Base-by-base conservation (phyloP, 2,888 invertebrate genomes). In the Machimus rusticus region DNA sequence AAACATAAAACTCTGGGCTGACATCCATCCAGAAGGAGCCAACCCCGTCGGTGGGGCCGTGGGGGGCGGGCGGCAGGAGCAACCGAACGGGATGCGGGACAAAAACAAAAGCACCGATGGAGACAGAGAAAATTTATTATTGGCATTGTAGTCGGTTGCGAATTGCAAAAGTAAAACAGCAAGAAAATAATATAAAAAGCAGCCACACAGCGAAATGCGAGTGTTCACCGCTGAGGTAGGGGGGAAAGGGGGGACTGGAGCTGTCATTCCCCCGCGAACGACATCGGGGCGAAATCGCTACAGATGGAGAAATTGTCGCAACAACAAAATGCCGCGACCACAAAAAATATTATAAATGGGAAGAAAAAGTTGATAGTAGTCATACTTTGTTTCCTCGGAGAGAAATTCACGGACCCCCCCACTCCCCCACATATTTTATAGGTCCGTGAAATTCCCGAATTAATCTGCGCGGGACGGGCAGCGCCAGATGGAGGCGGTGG, bases 51-150 rank as follows among this genome's bases (percentile, higher is more conserved):
- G 14, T 16, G 23, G 23, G 9, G 28, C n/a, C n/a, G n/a, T n/a
- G n/a, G 23, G 19, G 66, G 28, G 0, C 28, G 19, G 66, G 12
- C 1, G 66, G 39, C n/a, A 37, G 76, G 82, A 82, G 39, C 23
- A 82, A 37, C 37, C 37, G 66, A 82, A 57, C 82, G 82, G 81
- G 66, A 82, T 82, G 57, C 57, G 57, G 82, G 82, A 82, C 82
- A 82, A 82, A 82, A 82, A 82, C 82, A 82, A 82, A 82, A 82
- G 82, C 82, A 82, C 82, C 82, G 82, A 82, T 82, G 82, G 82
- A 82, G 82, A 82, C 82, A 82, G 82, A 82, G 82, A 19, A 82
- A 82, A 82, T 82, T 82, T 82, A 82, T 82, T 82, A 82, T 82
- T 82, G 82, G 82, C 82, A 82, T 82, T 82, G 82, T 82, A 82